Base-by-base conservation (phyloP, 2,888 invertebrate genomes). In the Drosophila mayaguana region DNA sequence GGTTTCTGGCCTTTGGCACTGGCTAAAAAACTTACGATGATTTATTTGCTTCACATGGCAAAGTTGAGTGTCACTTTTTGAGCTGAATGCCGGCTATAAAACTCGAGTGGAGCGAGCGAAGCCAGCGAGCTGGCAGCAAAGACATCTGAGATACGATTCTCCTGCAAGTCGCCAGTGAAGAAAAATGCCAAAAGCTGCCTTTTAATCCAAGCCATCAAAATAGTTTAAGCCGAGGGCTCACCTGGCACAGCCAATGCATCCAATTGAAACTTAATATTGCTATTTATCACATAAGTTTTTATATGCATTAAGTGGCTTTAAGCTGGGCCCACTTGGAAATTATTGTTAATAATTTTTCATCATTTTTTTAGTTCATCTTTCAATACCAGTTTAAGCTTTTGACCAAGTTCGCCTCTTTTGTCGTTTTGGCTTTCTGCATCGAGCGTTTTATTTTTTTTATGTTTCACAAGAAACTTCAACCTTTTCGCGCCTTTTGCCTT, bases 1-100 rank as follows among this genome's bases (percentile, higher is more conserved):
- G 25, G 59, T 43, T 18, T 18, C 7, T 75, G 80, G 62, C 83
- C 81, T 75, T 80, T 85, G 81, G 81, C 83, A 85, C 83, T 78
- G 86, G 80, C 80, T 72, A 72, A 83, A 83, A 84, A 86, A 84
- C 86, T 83, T 86, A 69, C 76, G 82, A 86, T 84, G 84, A 84
- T 84, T 84, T 84, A 84, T 84, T 84, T 84, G 86, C 86, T 83
- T 82, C 84, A 86, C 86, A 83, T 84, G 84, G 82, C 82, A 83
- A 82, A 83, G 86, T 84, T 80, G 77, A 81, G 86, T 82, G 84
- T 86, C 84, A 82, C 72, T 82, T 82, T 83, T 69, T 50, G 45
- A 70, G 75, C 68, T 75, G 71, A 65, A 66, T 48, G 68, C 56
- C 34, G 42, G 56, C 69, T 69, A 68, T 69, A 57, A 69, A 69